A percentile compares a stretch with the other conserved stretches of the same genome.
These are phyloP conservation scores for Lumbricus terrestris DNA, from an alignment of 2,888 invertebrate genomes.

Conservation along the genomic window DNA sequence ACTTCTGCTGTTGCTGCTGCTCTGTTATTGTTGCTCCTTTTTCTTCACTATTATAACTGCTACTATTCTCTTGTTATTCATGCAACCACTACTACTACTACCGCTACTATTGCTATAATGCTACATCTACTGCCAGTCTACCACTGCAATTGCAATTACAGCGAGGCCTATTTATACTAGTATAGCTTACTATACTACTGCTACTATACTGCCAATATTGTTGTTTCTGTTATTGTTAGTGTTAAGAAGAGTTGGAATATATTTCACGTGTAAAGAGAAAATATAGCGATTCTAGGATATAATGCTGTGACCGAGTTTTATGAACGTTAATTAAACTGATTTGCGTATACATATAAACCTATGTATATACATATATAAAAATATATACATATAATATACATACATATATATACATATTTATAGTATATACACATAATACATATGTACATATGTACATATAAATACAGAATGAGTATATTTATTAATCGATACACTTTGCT, in stretches of 20 bases:
- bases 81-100: background rate
- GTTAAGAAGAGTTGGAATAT: background rate
- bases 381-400: too few relatives aligned
- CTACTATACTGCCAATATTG: background rate
- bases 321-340: background rate
- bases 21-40: background rate
- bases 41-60: background rate
- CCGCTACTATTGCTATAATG: background rate
- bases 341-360: too few relatives aligned
- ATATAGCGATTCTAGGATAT: background rate
- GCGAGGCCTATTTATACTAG: background rate
- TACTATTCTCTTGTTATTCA: background rate
- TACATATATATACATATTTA: too few relatives aligned
- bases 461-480: background rate
- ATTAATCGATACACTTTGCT: background rate
- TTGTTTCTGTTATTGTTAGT: background rate
- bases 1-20: too few relatives aligned
- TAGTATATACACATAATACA: too few relatives aligned
- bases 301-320: background rate
- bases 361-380: too few relatives aligned
- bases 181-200: background rate
- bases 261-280: background rate
- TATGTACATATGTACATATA: too few relatives aligned
- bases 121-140: background rate
- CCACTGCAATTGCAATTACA: background rate